These are phyloP conservation scores for Meandrusa payeni DNA, from an alignment of 2,888 invertebrate genomes.

Conservation along the genomic window DNA sequence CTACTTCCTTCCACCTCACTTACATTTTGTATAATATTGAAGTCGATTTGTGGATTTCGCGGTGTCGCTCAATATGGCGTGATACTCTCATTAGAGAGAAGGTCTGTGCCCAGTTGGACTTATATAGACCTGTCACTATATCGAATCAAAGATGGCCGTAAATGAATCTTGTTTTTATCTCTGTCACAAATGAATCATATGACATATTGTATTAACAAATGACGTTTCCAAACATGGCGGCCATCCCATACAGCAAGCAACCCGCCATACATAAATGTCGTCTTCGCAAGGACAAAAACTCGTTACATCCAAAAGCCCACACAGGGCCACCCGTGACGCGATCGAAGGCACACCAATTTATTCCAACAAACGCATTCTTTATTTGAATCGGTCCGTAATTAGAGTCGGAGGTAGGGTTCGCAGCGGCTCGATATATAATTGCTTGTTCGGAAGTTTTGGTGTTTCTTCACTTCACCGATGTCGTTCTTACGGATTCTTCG, in stretches of 20 bases:
- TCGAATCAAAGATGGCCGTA: no score
- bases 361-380: slow-evolving; percentile 38
- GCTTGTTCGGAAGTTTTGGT: background rate
- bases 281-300: slow-evolving; percentile 16
- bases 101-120: no score
- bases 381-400: slow-evolving; percentile 36
- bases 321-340: slow-evolving; percentile 25
- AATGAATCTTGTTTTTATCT: slow-evolving; percentile 3
- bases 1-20: no score
- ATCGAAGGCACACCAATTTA: slow-evolving; percentile 34
- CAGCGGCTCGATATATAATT: background rate
- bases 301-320: slow-evolving; percentile 14
- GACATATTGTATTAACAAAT: slow-evolving; percentile 12
- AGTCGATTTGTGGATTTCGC: no score
- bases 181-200: slow-evolving; percentile 1
- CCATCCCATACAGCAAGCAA: slow-evolving; percentile 4
- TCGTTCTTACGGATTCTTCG: no score
- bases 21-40: no score
- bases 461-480: no score
- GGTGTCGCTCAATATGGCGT: no score
- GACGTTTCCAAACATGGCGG: slow-evolving; percentile 11
- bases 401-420: slow-evolving; percentile 28
- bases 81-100: no score
- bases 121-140: no score
- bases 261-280: slow-evolving; percentile 9